Conservation (phyloP, 2,113 vertebrate genomes). For the Melanerpes formicivorus region DNA sequence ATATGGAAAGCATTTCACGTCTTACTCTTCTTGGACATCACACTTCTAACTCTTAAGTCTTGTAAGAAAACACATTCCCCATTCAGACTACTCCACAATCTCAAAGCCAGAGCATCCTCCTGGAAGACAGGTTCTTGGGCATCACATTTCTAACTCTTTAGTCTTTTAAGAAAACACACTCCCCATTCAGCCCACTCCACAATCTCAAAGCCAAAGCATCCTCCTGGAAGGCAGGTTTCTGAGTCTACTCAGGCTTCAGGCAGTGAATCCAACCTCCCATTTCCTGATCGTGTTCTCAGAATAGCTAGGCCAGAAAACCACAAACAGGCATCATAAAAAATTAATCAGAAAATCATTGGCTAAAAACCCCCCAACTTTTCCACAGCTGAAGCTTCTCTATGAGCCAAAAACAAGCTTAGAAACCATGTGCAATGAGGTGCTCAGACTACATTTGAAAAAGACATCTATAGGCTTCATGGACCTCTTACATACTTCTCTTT, state of each 20-base stretch:
- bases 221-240: background rate
- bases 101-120: background rate
- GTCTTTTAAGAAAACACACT: background rate
- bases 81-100: background rate
- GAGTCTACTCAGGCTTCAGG: background rate
- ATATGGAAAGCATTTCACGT: background rate
- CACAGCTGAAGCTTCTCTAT: fast-evolving
- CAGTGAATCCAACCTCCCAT: background rate
- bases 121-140: background rate
- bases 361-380: background rate
- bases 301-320: background rate
- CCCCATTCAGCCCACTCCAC: background rate
- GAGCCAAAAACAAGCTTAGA: background rate
- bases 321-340: background rate
- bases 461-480: background rate
- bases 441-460: background rate
- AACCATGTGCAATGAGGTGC: background rate
- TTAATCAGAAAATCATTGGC: background rate
- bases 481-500: background rate
- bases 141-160: background rate
- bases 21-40: background rate
- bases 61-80: background rate
- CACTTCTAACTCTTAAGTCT: background rate
- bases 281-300: background rate
- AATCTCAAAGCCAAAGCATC: background rate